phyloP scores from a whole-genome alignment of 2,797 vertebrate species.

The Dipus sagitta region DNA sequence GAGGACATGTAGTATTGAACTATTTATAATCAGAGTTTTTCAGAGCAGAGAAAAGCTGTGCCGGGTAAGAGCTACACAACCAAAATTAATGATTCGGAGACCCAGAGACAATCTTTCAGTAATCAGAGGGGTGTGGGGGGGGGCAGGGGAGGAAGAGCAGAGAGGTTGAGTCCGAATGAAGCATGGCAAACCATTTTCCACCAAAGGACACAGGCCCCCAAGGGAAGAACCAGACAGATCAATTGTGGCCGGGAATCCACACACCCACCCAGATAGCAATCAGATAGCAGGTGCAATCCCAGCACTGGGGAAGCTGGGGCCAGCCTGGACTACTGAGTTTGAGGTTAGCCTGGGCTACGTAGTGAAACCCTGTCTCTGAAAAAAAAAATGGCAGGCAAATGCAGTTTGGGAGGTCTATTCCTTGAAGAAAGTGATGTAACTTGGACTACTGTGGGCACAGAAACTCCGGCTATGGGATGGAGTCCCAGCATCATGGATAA shows the following conservation, averaged over 20 bases:
- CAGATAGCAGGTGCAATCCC: neutral
- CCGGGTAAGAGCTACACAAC: conserved; percentile 78
- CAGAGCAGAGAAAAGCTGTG: conserved; percentile 81
- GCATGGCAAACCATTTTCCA: neutral
- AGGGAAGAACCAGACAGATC: neutral
- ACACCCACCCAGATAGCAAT: neutral
- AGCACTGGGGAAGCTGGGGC: neutral
- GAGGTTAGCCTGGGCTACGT: neutral
- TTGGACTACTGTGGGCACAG: neutral
- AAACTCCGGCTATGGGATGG: neutral
- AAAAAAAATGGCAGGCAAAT: neutral
- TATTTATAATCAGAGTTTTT: conserved; percentile 87
- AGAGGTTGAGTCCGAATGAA: conserved; percentile 56
- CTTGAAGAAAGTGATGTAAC: neutral
- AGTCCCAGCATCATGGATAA: neutral
- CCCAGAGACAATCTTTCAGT: conserved; percentile 82
- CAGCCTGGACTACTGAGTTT: neutral
- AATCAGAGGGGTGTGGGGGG: conserved; percentile 80
- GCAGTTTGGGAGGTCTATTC: neutral
- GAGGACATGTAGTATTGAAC: conserved; percentile 87
- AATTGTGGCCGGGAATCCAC: rapidly evolving
- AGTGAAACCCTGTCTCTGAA: neutral
- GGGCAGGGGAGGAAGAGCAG: conserved; percentile 70
- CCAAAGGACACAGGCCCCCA: neutral
- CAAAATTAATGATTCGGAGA: conserved; percentile 85